A percentile compares a stretch with the other conserved stretches of the same genome.
These are phyloP conservation scores for Cryptocephalus primarius DNA, from an alignment of 2,888 invertebrate species.

Conservation along the genomic window DNA sequence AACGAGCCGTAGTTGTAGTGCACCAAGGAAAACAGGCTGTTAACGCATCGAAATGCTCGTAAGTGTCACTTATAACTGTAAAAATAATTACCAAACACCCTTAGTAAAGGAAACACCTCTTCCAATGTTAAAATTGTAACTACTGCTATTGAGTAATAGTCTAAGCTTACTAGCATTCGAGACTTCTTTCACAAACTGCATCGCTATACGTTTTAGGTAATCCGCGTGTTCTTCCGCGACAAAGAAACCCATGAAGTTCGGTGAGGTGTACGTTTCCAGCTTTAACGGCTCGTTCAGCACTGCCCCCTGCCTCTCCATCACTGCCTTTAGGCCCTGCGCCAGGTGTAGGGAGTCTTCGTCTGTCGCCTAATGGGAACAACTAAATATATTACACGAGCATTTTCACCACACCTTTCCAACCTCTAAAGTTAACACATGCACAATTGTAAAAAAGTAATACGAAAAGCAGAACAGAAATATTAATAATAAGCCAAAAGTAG, in stretches of 20 bases:
- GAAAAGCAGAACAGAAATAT: background rate
- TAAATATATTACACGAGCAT: no score
- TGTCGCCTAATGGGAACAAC: conserved; percentile 48
- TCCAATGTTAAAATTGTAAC: background rate
- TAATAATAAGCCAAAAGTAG: no score
- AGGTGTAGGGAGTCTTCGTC: conserved; percentile 62
- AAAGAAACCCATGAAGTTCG: conserved; percentile 86
- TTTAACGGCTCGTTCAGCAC: conserved; percentile 54
- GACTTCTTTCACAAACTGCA: conserved; percentile 72
- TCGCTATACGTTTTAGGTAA: conserved; percentile 65
- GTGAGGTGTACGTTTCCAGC: conserved; percentile 74
- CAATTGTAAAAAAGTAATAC: background rate
- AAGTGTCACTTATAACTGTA: conserved; percentile 58
- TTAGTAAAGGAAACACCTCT: conserved; percentile 1
- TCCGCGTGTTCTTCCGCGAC: conserved; percentile 73
- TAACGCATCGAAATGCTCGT: conserved; percentile 64
- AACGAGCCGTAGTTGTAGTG: conserved; percentile 48
- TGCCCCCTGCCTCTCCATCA: conserved; percentile 61
- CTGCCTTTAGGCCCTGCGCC: conserved; percentile 58
- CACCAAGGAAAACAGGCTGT: conserved; percentile 73
- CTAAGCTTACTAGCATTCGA: conserved; percentile 55
- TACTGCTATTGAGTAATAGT: background rate
- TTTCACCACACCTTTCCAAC: no score
- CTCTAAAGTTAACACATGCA: no score
- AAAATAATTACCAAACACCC: conserved; percentile 38